Conservation (phyloP, 35 echinoderm and acorn worm genomes). For the Anneissia japonica region DNA sequence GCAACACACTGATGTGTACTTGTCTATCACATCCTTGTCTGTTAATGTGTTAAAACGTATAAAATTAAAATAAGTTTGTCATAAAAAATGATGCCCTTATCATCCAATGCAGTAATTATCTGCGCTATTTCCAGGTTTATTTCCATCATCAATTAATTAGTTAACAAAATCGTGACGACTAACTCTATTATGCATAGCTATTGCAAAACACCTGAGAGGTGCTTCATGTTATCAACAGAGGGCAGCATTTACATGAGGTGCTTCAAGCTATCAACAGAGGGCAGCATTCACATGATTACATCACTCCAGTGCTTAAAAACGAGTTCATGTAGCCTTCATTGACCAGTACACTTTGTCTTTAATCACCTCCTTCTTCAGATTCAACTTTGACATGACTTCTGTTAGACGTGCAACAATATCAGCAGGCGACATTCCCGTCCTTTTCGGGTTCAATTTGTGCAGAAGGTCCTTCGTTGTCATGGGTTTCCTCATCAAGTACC, state of each 20-base stretch:
- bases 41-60: too few relatives aligned
- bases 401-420: constrained; percentile 69
- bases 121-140: too few relatives aligned
- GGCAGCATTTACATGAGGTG: background rate
- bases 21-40: too few relatives aligned
- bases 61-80: too few relatives aligned
- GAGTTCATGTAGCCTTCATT: constrained; percentile 11
- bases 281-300: background rate
- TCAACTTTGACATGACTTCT: constrained; percentile 68
- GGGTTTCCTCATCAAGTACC: constrained; percentile 87
- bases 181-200: too few relatives aligned
- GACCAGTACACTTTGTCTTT: constrained; percentile 90
- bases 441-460: constrained; percentile 87
- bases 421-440: constrained; percentile 58
- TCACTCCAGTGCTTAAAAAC: background rate
- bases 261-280: too few relatives aligned
- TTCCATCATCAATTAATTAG: too few relatives aligned
- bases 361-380: constrained; percentile 61
- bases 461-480: constrained; percentile 97
- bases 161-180: too few relatives aligned
- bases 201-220: too few relatives aligned
- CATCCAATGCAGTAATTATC: too few relatives aligned
- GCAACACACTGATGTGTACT: too few relatives aligned
- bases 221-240: background rate
- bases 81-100: too few relatives aligned